A percentile compares a stretch with the other conserved stretches of the same genome.
phyloP scores from a whole-genome alignment of 2,113 vertebrate genomes.

The Myotis lucifugus region DNA sequence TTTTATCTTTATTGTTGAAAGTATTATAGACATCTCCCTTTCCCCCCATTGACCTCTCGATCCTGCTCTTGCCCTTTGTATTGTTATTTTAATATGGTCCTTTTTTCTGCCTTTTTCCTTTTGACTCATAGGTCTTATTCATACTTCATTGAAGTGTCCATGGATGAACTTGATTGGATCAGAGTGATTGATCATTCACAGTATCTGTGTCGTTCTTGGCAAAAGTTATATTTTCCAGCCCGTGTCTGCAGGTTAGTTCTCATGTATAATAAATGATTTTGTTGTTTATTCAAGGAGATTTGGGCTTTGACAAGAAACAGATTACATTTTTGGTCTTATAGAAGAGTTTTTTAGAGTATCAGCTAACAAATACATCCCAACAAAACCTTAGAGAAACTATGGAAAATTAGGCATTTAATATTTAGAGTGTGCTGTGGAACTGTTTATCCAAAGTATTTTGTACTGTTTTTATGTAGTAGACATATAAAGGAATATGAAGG shows the following conservation, averaged over 20 bases:
- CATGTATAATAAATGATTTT: constrained; percentile 32
- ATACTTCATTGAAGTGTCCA: constrained; percentile 98
- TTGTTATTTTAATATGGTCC: neutral
- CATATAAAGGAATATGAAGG: neutral
- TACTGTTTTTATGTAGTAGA: neutral
- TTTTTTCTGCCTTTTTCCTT: constrained; percentile 49
- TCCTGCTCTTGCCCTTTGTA: neutral
- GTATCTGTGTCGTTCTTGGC: constrained; percentile 97
- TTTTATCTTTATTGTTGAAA: too few relatives aligned
- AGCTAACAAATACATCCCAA: neutral
- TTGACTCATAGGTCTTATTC: constrained; percentile 92
- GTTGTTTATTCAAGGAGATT: constrained; percentile 35
- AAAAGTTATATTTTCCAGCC: constrained; percentile 95
- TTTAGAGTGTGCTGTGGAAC: neutral
- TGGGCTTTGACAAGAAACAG: constrained; percentile 25
- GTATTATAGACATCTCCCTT: too few relatives aligned
- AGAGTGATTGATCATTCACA: constrained; percentile 96
- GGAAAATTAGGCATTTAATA: neutral
- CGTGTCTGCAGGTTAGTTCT: constrained; percentile 94
- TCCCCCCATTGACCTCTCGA: too few relatives aligned
- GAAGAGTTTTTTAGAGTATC: neutral
- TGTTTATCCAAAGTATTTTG: neutral
- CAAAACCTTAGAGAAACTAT: neutral
- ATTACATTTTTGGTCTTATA: neutral
- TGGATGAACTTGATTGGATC: constrained; percentile 99